Evolutionary conservation across 2,888 invertebrate species (phyloP).

Genomic region (Gari tellinella): DNA sequence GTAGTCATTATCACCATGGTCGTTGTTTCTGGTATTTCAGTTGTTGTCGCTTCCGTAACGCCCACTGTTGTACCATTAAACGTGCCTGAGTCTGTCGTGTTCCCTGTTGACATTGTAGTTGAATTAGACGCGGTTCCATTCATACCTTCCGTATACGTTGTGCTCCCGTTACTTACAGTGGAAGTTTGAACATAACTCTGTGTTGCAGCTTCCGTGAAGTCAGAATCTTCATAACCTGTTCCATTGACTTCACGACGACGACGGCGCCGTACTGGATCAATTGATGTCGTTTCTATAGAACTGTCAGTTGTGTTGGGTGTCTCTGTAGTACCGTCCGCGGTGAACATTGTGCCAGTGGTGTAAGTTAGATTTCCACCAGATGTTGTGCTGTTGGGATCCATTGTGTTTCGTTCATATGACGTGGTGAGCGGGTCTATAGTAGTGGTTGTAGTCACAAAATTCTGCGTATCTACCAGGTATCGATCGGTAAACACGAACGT

Average conservation of each 20-base stretch:
- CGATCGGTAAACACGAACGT: slow-evolving; percentile 65
- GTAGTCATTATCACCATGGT: slow-evolving; percentile 34
- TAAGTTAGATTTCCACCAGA: no score
- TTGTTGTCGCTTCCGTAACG: slow-evolving; percentile 18
- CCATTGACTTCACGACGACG: no score
- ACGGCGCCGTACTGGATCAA: no score
- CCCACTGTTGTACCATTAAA: background rate
- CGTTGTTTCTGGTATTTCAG: slow-evolving; percentile 31
- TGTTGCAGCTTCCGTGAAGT: no score
- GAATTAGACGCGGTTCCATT: slow-evolving; percentile 5
- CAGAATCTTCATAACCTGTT: no score
- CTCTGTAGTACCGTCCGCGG: no score
- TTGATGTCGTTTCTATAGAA: no score
- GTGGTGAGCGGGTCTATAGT: background rate
- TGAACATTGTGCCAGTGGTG: background rate
- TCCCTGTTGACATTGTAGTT: background rate
- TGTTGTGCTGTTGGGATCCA: background rate
- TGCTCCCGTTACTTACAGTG: no score
- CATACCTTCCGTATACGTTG: no score
- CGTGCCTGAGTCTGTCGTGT: background rate
- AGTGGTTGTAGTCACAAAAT: slow-evolving; percentile 32
- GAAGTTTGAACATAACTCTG: no score
- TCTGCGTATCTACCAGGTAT: slow-evolving; percentile 47
- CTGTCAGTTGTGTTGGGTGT: no score
- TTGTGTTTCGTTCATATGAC: background rate